Percentiles rank a stretch among this genome's conserved stretches.
Conservation (phyloP, 1,140 invertebrate species). For the Bombus sylvicola region DNA sequence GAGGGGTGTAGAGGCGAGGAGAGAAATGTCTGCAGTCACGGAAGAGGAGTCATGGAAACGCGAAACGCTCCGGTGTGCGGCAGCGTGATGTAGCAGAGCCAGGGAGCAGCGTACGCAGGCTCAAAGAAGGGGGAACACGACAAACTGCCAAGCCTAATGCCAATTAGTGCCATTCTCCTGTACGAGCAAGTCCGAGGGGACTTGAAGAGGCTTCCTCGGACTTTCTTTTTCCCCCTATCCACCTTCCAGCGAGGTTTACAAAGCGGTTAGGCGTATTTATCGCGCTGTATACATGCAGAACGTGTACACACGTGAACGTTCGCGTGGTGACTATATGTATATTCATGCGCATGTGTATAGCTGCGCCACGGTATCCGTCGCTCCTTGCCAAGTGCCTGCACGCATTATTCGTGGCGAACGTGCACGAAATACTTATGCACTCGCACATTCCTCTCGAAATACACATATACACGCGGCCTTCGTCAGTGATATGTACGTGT, state of each 20-base stretch:
- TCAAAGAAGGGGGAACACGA: slow-evolving; percentile 64
- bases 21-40: slow-evolving; percentile 57
- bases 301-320: background rate
- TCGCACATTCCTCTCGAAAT: slow-evolving; percentile 48
- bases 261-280: slow-evolving; percentile 73
- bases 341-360: background rate
- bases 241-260: slow-evolving; percentile 58
- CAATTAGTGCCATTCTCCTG: slow-evolving; percentile 82
- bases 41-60: slow-evolving; percentile 54
- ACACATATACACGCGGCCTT: background rate
- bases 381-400: slow-evolving; percentile 53
- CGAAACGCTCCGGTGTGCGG: slow-evolving; percentile 42
- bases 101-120: slow-evolving; percentile 28
- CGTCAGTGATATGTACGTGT: background rate
- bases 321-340: background rate
- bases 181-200: slow-evolving; percentile 63
- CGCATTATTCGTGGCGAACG: slow-evolving; percentile 58
- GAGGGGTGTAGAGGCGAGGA: background rate
- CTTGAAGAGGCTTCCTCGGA: slow-evolving; percentile 60
- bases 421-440: slow-evolving; percentile 59
- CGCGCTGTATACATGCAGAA: slow-evolving; percentile 55
- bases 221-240: slow-evolving; percentile 54
- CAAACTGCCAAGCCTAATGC: slow-evolving; percentile 81
- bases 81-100: slow-evolving; percentile 24
- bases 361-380: background rate